A percentile compares a stretch with the other conserved stretches of the same genome.
Conservation (phyloP, 2,888 invertebrate genomes). For the Seira musarum region DNA sequence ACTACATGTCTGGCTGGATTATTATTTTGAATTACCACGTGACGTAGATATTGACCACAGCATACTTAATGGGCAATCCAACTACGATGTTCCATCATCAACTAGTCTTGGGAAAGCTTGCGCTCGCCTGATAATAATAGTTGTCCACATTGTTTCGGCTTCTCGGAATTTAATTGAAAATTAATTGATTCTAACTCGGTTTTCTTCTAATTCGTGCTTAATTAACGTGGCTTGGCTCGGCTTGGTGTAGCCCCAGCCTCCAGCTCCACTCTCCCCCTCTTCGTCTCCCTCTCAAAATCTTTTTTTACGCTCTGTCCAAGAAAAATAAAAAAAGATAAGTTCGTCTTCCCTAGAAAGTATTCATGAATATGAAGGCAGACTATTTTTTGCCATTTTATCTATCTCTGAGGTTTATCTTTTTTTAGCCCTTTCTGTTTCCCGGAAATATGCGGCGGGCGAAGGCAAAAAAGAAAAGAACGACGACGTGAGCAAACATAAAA, state of each 20-base stretch:
- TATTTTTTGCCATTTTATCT: no score
- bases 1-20: neutral
- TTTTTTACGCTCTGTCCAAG: no score
- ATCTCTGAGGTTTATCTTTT: neutral
- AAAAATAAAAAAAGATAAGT: no score
- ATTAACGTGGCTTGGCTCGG: no score
- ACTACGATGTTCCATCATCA: constrained; percentile 19
- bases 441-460: neutral
- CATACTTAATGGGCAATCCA: constrained; percentile 38
- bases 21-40: constrained; percentile 46
- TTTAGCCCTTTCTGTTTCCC: neutral
- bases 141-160: no score
- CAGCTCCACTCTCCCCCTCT: no score
- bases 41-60: constrained; percentile 49
- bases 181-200: no score
- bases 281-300: no score
- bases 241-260: no score
- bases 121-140: neutral
- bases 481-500: neutral
- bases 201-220: no score
- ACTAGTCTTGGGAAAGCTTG: neutral
- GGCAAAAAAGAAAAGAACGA: neutral
- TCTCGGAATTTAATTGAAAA: neutral
- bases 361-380: no score
- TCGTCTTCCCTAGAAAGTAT: no score